phyloP scores from a whole-genome alignment of 2,888 invertebrate species.

The Diploptera punctata region DNA sequence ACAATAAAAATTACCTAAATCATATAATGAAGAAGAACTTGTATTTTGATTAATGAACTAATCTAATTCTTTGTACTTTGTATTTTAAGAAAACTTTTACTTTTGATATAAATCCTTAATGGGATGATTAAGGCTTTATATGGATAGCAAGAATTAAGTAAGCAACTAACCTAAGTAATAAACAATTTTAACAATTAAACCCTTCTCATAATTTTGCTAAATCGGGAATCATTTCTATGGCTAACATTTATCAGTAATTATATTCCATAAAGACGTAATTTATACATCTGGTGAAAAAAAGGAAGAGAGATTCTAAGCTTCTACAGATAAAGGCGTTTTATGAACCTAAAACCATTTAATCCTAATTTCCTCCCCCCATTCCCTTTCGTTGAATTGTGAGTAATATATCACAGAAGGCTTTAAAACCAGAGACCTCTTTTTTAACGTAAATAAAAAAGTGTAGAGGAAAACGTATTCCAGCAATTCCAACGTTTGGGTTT shows the following conservation, averaged over 20 bases:
- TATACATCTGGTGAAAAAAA: neutral
- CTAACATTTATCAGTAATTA: neutral
- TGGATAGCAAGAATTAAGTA: no score
- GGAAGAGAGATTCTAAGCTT: slow-evolving; percentile 3
- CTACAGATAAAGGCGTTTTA: slow-evolving; percentile 18
- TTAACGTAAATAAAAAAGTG: slow-evolving; percentile 7
- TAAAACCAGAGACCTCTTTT: slow-evolving; percentile 14
- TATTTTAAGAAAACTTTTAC: no score
- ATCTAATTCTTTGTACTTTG: no score
- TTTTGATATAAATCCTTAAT: no score
- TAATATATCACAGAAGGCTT: slow-evolving; percentile 18
- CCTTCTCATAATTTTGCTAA: neutral
- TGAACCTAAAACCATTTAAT: slow-evolving; percentile 27
- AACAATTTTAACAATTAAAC: neutral
- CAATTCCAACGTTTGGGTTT: neutral
- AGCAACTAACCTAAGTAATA: no score
- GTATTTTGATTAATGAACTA: no score
- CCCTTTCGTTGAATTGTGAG: slow-evolving; percentile 28
- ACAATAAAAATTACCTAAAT: no score
- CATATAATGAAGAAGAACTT: no score
- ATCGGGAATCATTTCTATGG: neutral
- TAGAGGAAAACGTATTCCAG: neutral
- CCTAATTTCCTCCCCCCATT: slow-evolving; percentile 25
- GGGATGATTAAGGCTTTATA: no score
- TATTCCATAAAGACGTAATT: neutral